phyloP scores from a whole-genome alignment of 2,888 invertebrate genomes.

The Drepanosiphum platanoidis region DNA sequence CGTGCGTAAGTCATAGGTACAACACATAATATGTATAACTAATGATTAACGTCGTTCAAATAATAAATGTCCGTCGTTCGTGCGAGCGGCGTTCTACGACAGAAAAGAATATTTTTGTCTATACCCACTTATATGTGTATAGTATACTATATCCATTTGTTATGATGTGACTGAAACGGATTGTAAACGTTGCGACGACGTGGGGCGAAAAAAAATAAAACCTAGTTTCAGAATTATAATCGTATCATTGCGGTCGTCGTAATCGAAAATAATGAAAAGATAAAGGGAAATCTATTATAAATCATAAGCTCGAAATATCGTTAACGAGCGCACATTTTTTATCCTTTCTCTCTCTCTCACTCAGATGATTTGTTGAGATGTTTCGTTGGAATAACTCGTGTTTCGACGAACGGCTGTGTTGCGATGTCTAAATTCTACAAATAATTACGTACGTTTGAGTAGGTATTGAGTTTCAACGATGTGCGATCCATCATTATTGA shows the following conservation, averaged over 20 bases:
- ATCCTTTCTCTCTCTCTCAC: not conserved
- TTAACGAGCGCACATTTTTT: slow-evolving; percentile 23
- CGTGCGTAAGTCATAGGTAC: too few species aligned
- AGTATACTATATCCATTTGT: slow-evolving; percentile 34
- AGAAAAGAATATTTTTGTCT: not conserved
- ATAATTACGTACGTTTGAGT: not conserved
- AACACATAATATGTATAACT: not conserved
- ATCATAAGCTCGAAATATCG: not conserved
- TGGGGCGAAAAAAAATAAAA: not conserved
- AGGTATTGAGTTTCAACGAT: not conserved
- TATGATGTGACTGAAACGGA: slow-evolving; percentile 17
- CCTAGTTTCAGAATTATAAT: slow-evolving; percentile 13
- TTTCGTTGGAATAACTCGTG: not conserved
- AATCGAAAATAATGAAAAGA: slow-evolving; percentile 19
- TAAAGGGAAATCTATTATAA: not conserved
- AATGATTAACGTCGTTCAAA: not conserved
- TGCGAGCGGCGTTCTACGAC: not conserved
- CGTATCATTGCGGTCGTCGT: not conserved
- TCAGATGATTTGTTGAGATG: not conserved
- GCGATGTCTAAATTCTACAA: not conserved
- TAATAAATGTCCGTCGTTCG: not conserved
- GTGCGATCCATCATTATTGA: not conserved
- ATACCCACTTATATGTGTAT: too few species aligned
- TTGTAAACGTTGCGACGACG: slow-evolving; percentile 6
- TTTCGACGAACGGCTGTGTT: not conserved